A percentile compares a stretch with the other conserved stretches of the same genome.
Evolutionary conservation across 30 jellyfish, hydroid and myxozoan genomes (phyloP).

Genomic region (Cassiopea andromeda): DNA sequence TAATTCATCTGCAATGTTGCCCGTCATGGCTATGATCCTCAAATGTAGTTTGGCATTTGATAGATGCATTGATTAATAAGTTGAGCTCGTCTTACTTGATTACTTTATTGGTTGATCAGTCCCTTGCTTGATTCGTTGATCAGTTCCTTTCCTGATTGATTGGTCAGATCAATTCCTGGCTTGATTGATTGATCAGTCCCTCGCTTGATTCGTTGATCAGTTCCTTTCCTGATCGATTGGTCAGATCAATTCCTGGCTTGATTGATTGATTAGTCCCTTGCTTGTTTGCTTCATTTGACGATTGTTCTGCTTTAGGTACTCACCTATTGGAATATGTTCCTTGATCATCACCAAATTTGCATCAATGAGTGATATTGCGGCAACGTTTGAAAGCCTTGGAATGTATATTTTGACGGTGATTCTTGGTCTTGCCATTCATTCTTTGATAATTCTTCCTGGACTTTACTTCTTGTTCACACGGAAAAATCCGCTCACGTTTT

Average conservation of each 20-base stretch:
- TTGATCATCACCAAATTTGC: conserved; percentile 94
- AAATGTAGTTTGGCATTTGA: no score
- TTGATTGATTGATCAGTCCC: not conserved
- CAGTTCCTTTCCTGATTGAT: no score
- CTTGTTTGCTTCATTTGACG: no score
- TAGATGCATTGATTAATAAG: no score
- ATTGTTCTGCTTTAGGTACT: conserved; percentile 50
- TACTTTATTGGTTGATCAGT: not conserved
- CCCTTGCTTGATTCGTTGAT: not conserved
- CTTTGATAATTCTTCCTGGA: conserved; percentile 76
- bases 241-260: not conserved
- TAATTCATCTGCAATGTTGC: no score
- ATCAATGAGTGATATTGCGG: conserved; percentile 77
- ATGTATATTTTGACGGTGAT: conserved; percentile 92
- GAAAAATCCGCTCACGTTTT: conserved; percentile 77
- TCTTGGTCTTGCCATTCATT: conserved; percentile 87
- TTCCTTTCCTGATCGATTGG: not conserved
- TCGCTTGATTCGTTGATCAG: not conserved
- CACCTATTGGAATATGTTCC: conserved; percentile 97
- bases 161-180: no score
- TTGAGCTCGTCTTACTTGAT: not conserved
- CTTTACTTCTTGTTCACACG: conserved; percentile 73
- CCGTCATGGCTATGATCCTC: no score
- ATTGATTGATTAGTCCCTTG: not conserved
- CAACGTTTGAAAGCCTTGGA: conserved; percentile 90